phyloP scores from a whole-genome alignment of 2,113 vertebrate genomes.

The Todiramphus saurophagus region DNA sequence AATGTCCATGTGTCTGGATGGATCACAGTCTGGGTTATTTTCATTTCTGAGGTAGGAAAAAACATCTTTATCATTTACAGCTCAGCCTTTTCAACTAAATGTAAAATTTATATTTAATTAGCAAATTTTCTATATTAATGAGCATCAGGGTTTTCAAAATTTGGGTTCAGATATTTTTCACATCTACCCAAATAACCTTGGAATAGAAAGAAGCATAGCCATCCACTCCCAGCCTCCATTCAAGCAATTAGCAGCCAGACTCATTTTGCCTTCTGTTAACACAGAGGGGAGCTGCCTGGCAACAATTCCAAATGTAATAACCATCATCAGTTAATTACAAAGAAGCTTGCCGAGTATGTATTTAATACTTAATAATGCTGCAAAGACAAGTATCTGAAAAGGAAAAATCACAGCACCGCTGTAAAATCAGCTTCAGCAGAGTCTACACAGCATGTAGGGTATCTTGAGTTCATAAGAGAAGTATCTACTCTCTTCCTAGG shows the following conservation, averaged over 20 bases:
- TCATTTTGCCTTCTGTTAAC: slow-evolving; percentile 28
- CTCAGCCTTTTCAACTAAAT: background rate
- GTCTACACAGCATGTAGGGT: background rate
- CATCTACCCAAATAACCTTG: background rate
- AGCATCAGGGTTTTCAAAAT: background rate
- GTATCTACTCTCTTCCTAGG: background rate
- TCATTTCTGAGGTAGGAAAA: background rate
- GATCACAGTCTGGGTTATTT: background rate
- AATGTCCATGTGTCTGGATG: background rate
- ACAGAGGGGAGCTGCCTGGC: slow-evolving; percentile 37
- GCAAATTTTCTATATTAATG: background rate
- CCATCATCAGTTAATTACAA: background rate
- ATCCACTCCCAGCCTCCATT: background rate
- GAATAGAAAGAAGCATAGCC: background rate
- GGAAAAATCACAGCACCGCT: background rate
- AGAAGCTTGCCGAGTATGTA: background rate
- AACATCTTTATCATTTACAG: background rate
- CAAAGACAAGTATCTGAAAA: background rate
- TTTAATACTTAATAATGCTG: slow-evolving; percentile 13
- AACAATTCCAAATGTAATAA: slow-evolving; percentile 38
- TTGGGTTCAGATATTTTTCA: background rate
- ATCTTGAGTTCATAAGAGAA: background rate
- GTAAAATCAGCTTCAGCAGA: background rate
- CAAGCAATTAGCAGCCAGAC: background rate
- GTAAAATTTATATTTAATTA: background rate